Percentiles rank a stretch among this genome's conserved stretches.
Evolutionary conservation across 2,797 vertebrate species (phyloP).

Genomic region (Hippopotamyrus pictus): DNA sequence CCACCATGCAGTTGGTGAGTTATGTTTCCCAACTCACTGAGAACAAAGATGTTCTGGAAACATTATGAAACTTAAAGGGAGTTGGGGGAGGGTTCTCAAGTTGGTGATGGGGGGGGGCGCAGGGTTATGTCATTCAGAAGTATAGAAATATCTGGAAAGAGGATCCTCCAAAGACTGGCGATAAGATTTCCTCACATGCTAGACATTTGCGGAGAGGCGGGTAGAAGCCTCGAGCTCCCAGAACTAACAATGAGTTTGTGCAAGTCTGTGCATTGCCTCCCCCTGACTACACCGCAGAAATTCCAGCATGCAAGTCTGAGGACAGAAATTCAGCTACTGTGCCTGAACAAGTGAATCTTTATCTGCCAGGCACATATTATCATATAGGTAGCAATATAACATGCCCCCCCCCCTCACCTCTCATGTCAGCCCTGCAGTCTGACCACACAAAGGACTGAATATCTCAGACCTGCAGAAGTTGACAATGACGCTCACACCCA

Average conservation of each 20-base stretch:
- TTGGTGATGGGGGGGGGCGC: not conserved
- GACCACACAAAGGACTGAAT: not conserved
- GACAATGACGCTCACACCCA: not conserved
- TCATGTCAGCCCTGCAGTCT: not conserved
- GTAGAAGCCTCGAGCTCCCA: not conserved
- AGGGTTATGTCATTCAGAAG: not conserved
- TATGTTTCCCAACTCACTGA: not conserved
- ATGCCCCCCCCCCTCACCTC: not conserved
- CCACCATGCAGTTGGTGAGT: not conserved
- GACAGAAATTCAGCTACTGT: not conserved
- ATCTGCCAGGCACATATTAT: not conserved
- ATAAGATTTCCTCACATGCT: not conserved
- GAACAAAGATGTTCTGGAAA: not conserved
- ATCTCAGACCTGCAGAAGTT: not conserved
- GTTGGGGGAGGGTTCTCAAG: not conserved
- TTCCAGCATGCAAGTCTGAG: not conserved
- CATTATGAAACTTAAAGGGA: not conserved
- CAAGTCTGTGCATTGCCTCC: not conserved
- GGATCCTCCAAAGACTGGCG: not conserved
- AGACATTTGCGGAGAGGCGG: not conserved
- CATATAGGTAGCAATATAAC: constrained; percentile 18
- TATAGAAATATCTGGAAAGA: not conserved
- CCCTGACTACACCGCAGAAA: not conserved
- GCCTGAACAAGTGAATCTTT: constrained; percentile 26
- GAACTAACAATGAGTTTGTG: not conserved